Evolutionary conservation across 2,797 vertebrate genomes (phyloP), one percentile per base, ranked within the genome.

Genomic region (Sebastolobus alascanus): DNA sequence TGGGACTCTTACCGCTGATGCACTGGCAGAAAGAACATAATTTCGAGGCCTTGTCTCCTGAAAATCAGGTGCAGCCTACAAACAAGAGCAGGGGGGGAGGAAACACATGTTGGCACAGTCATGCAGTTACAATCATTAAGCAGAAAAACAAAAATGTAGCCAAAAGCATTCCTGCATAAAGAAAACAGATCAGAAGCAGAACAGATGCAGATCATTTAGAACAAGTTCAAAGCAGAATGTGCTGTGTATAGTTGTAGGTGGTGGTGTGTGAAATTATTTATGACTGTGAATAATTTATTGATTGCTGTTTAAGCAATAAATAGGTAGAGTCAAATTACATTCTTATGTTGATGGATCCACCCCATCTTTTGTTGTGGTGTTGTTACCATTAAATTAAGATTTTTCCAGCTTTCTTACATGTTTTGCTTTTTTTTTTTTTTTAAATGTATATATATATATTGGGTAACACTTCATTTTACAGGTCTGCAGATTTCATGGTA

Each of bases 1-100:
- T 3, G n/a, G 27, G 69, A 61, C 55, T 76, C 98, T 99, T 97
- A 99, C 98, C 96, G 98, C 97, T 82, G 98, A 98, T 78, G 98
- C 98, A 89, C 98, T 99, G 95, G 98, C 98, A 80, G 98, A 99
- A 87, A 99, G 97, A 93, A 99, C 95, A 95, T 98, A 99, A 97
- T 99, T 99, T 96, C 98, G 96, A 75, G 98, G 97, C 94, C 98
- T 96, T 91, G 97, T 98, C 97, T 99, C 98, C 95, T 99, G 97
- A 97, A 99, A 99, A 95, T 99, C 97, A 89, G 98, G 98, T 91
- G 97, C 96, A 93, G 97, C 96, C 98, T 99, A 84, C 37, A 88
- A 77, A 92, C 80, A 83, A 65, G 58, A 88, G 79, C 61, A 68
- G 75, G 82, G 82, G 68, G 58, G 77, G 76, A 84, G 88, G 88